Evolutionary conservation across 2,888 invertebrate genomes (phyloP).

Genomic region (Axea sp.): DNA sequence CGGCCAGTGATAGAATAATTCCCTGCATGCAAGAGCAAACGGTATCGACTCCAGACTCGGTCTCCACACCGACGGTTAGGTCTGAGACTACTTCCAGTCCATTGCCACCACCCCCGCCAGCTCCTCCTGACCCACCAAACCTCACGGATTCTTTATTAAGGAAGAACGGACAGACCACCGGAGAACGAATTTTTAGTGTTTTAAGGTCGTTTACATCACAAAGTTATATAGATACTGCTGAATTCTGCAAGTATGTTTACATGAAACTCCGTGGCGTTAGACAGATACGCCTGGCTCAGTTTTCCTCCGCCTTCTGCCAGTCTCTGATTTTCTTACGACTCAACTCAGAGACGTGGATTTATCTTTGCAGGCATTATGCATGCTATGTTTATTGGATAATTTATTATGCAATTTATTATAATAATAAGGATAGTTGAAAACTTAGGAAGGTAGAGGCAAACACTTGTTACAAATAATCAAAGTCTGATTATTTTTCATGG

Average conservation of each 20-base stretch:
- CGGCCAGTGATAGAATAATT: slow-evolving; percentile 51
- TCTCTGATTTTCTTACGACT: too few relatives aligned
- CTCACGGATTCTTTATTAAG: slow-evolving; percentile 48
- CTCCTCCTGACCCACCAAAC: slow-evolving; percentile 72
- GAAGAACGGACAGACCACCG: slow-evolving; percentile 73
- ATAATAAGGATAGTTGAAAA: too few relatives aligned
- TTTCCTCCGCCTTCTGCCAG: too few relatives aligned
- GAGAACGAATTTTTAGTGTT: slow-evolving; percentile 76
- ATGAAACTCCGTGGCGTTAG: too few relatives aligned
- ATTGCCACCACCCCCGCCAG: slow-evolving; percentile 73
- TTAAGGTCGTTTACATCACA: slow-evolving; percentile 75
- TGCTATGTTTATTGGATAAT: too few relatives aligned
- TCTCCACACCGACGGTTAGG: slow-evolving; percentile 59
- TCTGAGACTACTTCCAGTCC: slow-evolving; percentile 67
- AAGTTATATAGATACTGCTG: slow-evolving; percentile 77
- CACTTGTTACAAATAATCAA: too few relatives aligned
- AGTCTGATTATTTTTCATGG: too few relatives aligned
- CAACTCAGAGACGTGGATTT: too few relatives aligned
- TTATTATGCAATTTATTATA: too few relatives aligned
- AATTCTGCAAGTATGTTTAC: slow-evolving; percentile 75
- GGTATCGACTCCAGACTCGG: slow-evolving; percentile 53
- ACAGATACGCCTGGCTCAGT: too few relatives aligned
- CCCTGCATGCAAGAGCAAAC: slow-evolving; percentile 31
- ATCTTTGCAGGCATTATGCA: too few relatives aligned
- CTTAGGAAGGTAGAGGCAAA: too few relatives aligned